Percentiles rank a stretch among this genome's conserved stretches.
Evolutionary conservation across 1,140 invertebrate species (phyloP).

Genomic region (Brachionus manjavacas): DNA sequence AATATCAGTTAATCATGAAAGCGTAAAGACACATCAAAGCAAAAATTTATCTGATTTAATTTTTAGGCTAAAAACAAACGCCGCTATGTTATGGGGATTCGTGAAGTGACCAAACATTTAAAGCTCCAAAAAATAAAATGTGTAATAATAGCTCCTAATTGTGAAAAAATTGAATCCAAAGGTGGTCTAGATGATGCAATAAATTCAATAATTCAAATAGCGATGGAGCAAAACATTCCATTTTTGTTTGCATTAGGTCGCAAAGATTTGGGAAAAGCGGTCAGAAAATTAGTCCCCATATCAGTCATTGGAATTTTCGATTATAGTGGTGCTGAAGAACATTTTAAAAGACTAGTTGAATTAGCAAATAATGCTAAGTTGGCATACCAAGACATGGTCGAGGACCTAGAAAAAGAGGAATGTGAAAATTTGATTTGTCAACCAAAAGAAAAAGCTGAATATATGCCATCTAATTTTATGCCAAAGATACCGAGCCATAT

Average conservation of each 20-base stretch:
- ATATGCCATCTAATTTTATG: neutral
- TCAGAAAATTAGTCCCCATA: slow-evolving; percentile 60
- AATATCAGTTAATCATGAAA: no score
- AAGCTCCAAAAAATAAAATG: slow-evolving; percentile 62
- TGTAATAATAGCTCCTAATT: slow-evolving; percentile 63
- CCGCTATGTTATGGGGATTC: slow-evolving; percentile 62
- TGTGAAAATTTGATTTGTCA: neutral
- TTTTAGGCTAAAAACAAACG: slow-evolving; percentile 59
- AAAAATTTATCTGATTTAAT: neutral
- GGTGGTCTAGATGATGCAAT: slow-evolving; percentile 59
- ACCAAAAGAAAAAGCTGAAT: neutral
- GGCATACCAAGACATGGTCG: slow-evolving; percentile 29
- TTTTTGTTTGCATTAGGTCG: slow-evolving; percentile 61
- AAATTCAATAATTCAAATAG: slow-evolving; percentile 56
- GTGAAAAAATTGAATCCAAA: slow-evolving; percentile 59
- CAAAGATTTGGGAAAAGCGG: slow-evolving; percentile 60
- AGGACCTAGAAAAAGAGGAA: slow-evolving; percentile 6
- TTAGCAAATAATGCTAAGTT: slow-evolving; percentile 24
- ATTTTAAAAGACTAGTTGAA: neutral
- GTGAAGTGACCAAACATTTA: slow-evolving; percentile 62
- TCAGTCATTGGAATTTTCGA: slow-evolving; percentile 62
- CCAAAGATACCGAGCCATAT: slow-evolving; percentile 11
- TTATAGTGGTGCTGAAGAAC: slow-evolving; percentile 61
- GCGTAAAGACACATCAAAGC: no score
- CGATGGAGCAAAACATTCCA: slow-evolving; percentile 58